Conservation (phyloP, 2,888 invertebrate genomes). For the Agapetus fuscipes region DNA sequence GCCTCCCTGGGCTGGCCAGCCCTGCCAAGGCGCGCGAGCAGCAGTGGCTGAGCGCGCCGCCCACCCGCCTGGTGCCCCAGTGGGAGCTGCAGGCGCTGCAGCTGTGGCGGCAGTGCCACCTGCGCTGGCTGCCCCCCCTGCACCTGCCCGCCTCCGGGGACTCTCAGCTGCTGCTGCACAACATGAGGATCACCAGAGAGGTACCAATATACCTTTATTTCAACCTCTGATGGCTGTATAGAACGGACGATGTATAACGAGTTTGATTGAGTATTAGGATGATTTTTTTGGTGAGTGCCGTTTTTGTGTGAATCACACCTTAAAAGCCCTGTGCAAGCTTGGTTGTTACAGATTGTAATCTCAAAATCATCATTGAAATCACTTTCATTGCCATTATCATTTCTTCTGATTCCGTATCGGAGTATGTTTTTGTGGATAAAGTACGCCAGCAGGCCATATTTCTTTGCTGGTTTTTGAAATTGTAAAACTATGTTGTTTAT, state of each 20-base stretch:
- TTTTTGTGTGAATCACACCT: too few relatives aligned
- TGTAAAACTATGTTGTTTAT: too few relatives aligned
- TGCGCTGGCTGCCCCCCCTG: constrained; percentile 77
- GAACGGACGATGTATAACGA: neutral
- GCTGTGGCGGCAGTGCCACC: constrained; percentile 84
- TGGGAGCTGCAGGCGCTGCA: constrained; percentile 49
- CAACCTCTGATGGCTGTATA: neutral
- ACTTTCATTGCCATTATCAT: too few relatives aligned
- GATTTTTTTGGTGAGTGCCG: too few relatives aligned
- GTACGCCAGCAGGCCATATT: too few relatives aligned
- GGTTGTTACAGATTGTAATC: too few relatives aligned
- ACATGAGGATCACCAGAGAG: constrained; percentile 38
- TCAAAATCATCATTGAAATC: too few relatives aligned
- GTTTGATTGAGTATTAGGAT: neutral
- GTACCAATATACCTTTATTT: constrained; percentile 25
- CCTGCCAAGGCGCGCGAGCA: constrained; percentile 21
- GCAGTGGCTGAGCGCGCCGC: constrained; percentile 18
- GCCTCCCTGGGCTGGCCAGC: constrained; percentile 14
- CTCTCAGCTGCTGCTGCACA: constrained; percentile 47
- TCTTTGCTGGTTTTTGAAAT: too few relatives aligned
- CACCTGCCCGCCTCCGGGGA: constrained; percentile 65
- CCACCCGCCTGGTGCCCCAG: constrained; percentile 40
- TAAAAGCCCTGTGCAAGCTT: neutral
- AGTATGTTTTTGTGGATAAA: too few relatives aligned
- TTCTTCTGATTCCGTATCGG: too few relatives aligned